Conservation (phyloP, 2,888 invertebrate genomes). For the Atrina japonica region DNA sequence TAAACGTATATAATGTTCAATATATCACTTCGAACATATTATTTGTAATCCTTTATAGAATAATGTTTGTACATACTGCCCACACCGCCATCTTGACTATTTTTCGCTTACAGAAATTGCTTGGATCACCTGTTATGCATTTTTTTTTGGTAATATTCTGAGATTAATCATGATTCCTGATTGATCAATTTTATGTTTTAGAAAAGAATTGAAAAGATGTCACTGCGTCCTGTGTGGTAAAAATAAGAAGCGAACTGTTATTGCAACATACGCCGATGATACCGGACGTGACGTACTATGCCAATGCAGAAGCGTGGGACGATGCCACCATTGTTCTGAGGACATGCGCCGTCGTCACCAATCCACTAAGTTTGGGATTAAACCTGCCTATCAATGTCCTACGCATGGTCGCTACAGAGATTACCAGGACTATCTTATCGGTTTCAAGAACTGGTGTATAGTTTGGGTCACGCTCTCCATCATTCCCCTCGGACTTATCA, state of each 20-base stretch:
- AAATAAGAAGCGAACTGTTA: conserved; percentile 61
- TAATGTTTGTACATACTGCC: no score
- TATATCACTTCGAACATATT: no score
- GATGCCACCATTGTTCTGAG: conserved; percentile 69
- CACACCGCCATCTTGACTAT: no score
- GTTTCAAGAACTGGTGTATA: conserved; percentile 78
- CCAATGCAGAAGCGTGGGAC: conserved; percentile 68
- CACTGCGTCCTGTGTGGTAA: conserved; percentile 73
- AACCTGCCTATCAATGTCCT: conserved; percentile 66
- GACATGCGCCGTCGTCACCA: conserved; percentile 61
- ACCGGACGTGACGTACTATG: conserved; percentile 56
- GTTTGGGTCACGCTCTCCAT: conserved; percentile 75
- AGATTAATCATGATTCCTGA: no score
- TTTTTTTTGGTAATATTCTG: no score
- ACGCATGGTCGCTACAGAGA: conserved; percentile 73
- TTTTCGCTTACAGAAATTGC: no score
- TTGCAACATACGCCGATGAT: conserved; percentile 51
- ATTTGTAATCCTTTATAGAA: no score
- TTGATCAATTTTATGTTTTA: no score
- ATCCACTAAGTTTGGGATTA: conserved; percentile 46
- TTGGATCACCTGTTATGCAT: no score
- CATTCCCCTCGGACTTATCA: conserved; percentile 75
- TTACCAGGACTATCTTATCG: conserved; percentile 74
- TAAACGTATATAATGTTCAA: no score
- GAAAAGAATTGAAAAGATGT: conserved; percentile 63